These are phyloP conservation scores for Cyrtodaria siliqua DNA, from an alignment of 2,888 invertebrate species.

Conservation along the genomic window DNA sequence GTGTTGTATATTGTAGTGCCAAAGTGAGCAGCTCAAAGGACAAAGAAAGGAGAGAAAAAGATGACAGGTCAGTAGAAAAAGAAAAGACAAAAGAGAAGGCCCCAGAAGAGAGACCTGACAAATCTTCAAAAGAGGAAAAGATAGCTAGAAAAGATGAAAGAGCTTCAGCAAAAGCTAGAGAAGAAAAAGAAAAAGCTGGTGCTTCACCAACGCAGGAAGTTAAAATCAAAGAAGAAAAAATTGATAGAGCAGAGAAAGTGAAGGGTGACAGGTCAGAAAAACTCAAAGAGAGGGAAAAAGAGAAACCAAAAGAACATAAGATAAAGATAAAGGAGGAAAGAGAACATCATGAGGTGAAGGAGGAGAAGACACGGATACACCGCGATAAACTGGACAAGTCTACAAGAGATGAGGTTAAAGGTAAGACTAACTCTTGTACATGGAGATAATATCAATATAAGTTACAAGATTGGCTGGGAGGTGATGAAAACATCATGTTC, in stretches of 20 bases:
- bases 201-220: slow-evolving; percentile 29
- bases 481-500: too few relatives aligned
- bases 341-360: slow-evolving; percentile 45
- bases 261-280: slow-evolving; percentile 32
- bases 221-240: slow-evolving; percentile 18
- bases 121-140: slow-evolving; percentile 39
- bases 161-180: slow-evolving; percentile 19
- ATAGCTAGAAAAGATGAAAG: slow-evolving; percentile 41
- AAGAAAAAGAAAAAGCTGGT: slow-evolving; percentile 38
- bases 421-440: slow-evolving; percentile 20
- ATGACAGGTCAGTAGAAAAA: slow-evolving; percentile 32
- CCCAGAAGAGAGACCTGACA: slow-evolving; percentile 13
- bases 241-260: slow-evolving; percentile 40
- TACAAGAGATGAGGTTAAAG: slow-evolving; percentile 44
- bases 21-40: slow-evolving; percentile 29
- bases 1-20: slow-evolving; percentile 9
- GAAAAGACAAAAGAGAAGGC: slow-evolving; percentile 29
- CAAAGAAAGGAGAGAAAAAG: slow-evolving; percentile 55
- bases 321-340: slow-evolving; percentile 60
- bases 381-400: slow-evolving; percentile 30
- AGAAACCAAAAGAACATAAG: slow-evolving; percentile 56
- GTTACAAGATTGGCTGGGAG: too few relatives aligned
- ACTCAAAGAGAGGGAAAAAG: slow-evolving; percentile 56
- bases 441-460: too few relatives aligned
- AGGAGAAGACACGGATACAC: slow-evolving; percentile 33